A percentile compares a stretch with the other conserved stretches of the same genome.
phyloP scores from a whole-genome alignment of 2,797 vertebrate species.

The Syngnathus rostellatus region DNA sequence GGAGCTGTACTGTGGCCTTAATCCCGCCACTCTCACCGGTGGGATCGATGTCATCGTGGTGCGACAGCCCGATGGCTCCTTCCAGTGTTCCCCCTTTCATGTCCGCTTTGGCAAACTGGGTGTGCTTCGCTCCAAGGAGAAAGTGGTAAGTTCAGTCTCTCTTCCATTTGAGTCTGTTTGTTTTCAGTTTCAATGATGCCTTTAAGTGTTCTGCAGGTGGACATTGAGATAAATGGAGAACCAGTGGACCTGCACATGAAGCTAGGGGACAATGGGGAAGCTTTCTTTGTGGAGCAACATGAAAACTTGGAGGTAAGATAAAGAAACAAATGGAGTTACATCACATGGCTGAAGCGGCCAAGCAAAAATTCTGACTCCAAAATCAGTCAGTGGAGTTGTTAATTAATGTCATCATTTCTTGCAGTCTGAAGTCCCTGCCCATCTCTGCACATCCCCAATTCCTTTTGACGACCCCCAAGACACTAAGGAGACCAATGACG shows the following conservation, averaged over 20 bases:
- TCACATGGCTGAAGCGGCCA: background rate
- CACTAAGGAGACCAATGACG: slow-evolving; percentile 33
- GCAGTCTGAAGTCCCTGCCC: slow-evolving; percentile 65
- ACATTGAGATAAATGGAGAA: slow-evolving; percentile 92
- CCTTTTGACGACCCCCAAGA: slow-evolving; percentile 45
- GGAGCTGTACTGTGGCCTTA: slow-evolving; percentile 86
- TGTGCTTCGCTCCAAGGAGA: slow-evolving; percentile 87
- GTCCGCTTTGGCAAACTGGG: slow-evolving; percentile 94
- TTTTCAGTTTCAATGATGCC: background rate
- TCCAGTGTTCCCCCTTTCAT: slow-evolving; percentile 90
- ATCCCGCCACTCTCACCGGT: slow-evolving; percentile 85
- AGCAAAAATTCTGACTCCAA: background rate
- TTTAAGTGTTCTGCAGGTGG: slow-evolving; percentile 71
- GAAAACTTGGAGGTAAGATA: slow-evolving; percentile 64
- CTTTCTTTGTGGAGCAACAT: slow-evolving; percentile 86
- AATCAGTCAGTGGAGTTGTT: background rate
- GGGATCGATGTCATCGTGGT: slow-evolving; percentile 91
- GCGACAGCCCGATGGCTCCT: slow-evolving; percentile 81
- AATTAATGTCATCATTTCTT: background rate
- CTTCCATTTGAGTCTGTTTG: background rate
- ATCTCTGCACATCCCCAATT: slow-evolving; percentile 81
- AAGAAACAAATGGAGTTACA: background rate
- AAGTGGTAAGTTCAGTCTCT: slow-evolving; percentile 74
- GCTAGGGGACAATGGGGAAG: slow-evolving; percentile 90
- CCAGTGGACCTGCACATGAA: slow-evolving; percentile 90